Percentiles rank a stretch among this genome's conserved stretches.
Conservation (phyloP, 2,113 vertebrate genomes). For the Trogon surrucura region DNA sequence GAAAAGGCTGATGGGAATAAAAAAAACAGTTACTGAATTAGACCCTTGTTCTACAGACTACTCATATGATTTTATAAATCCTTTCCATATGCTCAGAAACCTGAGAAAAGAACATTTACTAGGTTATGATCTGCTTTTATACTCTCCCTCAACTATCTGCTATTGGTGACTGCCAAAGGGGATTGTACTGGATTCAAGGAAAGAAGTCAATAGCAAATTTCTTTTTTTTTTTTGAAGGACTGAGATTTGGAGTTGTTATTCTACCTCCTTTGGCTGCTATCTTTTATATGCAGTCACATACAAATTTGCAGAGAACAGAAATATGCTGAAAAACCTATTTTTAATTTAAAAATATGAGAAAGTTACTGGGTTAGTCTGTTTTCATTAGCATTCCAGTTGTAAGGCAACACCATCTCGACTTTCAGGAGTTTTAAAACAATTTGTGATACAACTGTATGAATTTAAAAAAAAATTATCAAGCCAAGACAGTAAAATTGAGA, state of each 20-base stretch:
- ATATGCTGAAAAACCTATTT: background rate
- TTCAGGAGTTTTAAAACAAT: background rate
- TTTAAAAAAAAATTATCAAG: background rate
- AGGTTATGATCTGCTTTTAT: background rate
- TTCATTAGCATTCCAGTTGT: background rate
- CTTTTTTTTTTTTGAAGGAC: background rate
- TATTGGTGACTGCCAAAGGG: background rate
- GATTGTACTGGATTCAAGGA: background rate
- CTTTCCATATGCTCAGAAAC: background rate
- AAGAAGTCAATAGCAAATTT: background rate
- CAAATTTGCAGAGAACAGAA: fast-evolving
- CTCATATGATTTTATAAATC: background rate
- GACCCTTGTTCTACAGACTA: background rate
- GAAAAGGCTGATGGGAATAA: background rate
- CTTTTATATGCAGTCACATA: background rate
- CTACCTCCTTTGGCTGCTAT: background rate
- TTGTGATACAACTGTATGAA: background rate
- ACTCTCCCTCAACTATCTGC: background rate
- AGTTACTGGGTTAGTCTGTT: background rate
- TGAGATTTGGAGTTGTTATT: background rate
- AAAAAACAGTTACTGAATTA: background rate
- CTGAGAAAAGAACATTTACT: background rate
- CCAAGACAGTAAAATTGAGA: background rate
- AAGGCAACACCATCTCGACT: background rate
- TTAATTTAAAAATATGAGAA: background rate